Base-by-base conservation (phyloP, 92 coral and sea anemone species). In the Epizoanthus rinbou region DNA sequence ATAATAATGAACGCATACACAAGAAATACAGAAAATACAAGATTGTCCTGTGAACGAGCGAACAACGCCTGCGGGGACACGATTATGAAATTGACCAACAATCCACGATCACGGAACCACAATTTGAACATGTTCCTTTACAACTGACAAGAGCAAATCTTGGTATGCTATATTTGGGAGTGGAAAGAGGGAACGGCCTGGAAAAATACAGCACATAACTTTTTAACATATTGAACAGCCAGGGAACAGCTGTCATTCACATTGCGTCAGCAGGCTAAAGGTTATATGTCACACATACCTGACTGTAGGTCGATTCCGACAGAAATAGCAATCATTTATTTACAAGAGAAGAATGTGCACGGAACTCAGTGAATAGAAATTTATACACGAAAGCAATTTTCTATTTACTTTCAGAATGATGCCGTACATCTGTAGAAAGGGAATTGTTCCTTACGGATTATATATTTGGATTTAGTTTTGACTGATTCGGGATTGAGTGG, bases 11-110 rank as follows among this genome's bases (percentile, higher is more conserved):
- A 11, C 5, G 68, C 23, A 63, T 19, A 9, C 28, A 9, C 50
- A 37, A 66, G 43, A 18, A n/a, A 15, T 66, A 25, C 52, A n/a
- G 54, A 47, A 16, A 47, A 45, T 35, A n/a, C 47, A 54, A 53
- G 9, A 23, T 53, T 74, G 35, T 56, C 17, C 16, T 63, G 18
- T 16, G 6, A 56, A 5, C 58, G 21, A 74, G 6, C 58, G 21
- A 74, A 37, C 65, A 53, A 3, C 66, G 82, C 82, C 82, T 18
- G 71, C 70, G 82, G 82, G 71, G 45, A 21, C 19, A 47, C 54
- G 54, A 9, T 47, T 47, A 60, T 21, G 45, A 78, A 63, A 4
- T 19, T 69, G 18, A 19, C 58, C 4, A 37, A 78, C 45, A 21
- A 21, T 19, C 64, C 70, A 62, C 71, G 71, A 76, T 76, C 65